Conservation (phyloP, 2,797 vertebrate species). For the Bovichtus diacanthus region DNA sequence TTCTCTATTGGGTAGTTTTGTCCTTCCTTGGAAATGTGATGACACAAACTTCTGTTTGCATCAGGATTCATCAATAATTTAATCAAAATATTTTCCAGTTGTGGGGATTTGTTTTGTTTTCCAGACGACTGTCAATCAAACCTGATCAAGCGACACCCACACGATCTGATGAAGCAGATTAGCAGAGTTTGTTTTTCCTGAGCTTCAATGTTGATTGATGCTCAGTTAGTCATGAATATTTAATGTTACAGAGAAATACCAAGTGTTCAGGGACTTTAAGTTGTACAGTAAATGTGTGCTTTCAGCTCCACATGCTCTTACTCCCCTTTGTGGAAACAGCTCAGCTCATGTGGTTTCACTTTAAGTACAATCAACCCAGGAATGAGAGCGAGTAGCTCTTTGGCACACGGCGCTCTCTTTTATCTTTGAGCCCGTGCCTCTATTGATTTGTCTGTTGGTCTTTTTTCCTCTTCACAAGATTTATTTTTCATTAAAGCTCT, state of each 20-base stretch:
- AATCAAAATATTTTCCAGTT: not conserved
- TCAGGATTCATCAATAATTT: not conserved
- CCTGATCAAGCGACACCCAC: not conserved
- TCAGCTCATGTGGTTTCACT: conserved; percentile 83
- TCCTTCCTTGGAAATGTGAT: not conserved
- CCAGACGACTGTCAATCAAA: not conserved
- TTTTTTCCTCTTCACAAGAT: conserved; percentile 60
- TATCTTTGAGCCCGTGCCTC: conserved; percentile 66
- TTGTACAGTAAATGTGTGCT: not conserved
- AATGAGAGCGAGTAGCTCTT: conserved; percentile 77
- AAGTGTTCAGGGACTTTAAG: not conserved
- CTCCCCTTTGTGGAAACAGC: conserved; percentile 56
- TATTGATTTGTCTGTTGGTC: conserved; percentile 75
- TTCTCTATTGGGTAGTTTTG: not conserved
- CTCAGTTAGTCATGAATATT: conserved; percentile 6
- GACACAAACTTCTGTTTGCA: not conserved
- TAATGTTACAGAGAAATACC: not conserved
- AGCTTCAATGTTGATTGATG: not conserved
- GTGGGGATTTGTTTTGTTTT: not conserved
- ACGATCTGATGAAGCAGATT: not conserved
- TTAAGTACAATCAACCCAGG: conserved; percentile 82
- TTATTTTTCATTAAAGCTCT: conserved; percentile 79
- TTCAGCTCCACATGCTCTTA: conserved; percentile 34
- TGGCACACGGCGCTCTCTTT: conserved; percentile 68
- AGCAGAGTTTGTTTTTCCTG: not conserved